Evolutionary conservation across 2,113 vertebrate genomes (phyloP).

Genomic region (Hyperoodon ampullatus): DNA sequence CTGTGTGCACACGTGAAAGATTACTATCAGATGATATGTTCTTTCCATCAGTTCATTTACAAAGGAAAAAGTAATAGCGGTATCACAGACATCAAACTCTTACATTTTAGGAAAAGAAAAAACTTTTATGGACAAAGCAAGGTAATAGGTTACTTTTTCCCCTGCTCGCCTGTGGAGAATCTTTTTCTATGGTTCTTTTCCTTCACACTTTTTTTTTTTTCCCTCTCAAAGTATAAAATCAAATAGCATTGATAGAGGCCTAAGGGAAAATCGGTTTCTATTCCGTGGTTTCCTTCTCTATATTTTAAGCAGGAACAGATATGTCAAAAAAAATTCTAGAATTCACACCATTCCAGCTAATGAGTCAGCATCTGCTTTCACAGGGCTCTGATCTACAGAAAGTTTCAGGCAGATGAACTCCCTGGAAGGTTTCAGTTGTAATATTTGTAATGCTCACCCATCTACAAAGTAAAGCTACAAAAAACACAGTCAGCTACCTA

Average conservation of each 20-base stretch:
- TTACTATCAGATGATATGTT: not conserved
- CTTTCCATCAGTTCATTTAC: constrained; percentile 53
- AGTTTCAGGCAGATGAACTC: not conserved
- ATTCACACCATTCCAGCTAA: not conserved
- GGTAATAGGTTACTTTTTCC: not conserved
- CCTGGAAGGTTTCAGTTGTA: not conserved
- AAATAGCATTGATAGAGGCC: constrained; percentile 13
- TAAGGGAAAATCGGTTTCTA: not conserved
- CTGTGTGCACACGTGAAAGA: not conserved
- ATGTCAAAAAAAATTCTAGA: constrained; percentile 13
- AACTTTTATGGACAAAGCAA: not conserved
- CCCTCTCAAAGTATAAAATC: not conserved
- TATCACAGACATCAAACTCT: constrained; percentile 14
- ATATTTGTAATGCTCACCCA: not conserved
- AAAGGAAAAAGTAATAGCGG: not conserved
- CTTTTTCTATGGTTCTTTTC: not conserved
- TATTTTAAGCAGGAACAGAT: constrained; percentile 38
- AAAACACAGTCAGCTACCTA: not conserved
- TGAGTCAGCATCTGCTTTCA: constrained; percentile 18
- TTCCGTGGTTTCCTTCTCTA: not conserved
- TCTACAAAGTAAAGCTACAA: not conserved
- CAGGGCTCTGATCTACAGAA: not conserved
- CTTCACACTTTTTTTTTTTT: not conserved
- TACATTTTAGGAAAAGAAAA: constrained; percentile 31
- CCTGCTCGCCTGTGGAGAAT: not conserved